A percentile compares a stretch with the other conserved stretches of the same genome.
phyloP scores from a whole-genome alignment of 2,888 invertebrate species.

The Prionchulus punctatus region DNA sequence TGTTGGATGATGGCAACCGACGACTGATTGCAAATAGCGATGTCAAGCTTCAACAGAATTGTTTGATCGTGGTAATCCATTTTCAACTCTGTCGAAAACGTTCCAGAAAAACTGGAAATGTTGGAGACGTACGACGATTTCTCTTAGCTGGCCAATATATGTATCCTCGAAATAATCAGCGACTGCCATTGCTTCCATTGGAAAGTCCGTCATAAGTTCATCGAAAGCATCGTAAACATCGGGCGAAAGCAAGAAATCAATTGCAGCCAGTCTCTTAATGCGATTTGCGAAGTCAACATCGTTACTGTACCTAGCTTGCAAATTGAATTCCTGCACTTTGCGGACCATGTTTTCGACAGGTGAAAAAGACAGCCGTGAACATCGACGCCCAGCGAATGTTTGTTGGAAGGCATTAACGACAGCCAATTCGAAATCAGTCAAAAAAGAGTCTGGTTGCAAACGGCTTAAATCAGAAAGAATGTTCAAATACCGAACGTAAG shows the following conservation, averaged over 20 bases:
- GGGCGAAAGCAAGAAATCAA: too few species aligned
- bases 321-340: not conserved
- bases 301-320: not conserved
- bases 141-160: not conserved
- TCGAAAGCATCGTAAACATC: not conserved
- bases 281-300: not conserved
- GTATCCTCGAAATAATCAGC: slow-evolving; percentile 3
- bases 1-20: not conserved
- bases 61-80: not conserved
- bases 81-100: not conserved
- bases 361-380: not conserved
- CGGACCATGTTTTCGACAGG: not conserved
- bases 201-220: not conserved
- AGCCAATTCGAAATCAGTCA: not conserved
- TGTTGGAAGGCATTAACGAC: not conserved
- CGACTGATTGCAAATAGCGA: not conserved
- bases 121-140: not conserved
- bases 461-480: not conserved
- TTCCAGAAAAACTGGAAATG: not conserved
- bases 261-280: too few species aligned
- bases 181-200: not conserved
- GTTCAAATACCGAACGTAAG: slow-evolving; percentile 1
- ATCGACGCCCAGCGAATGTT: not conserved
- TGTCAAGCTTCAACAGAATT: slow-evolving; percentile 6
- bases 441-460: not conserved